Conservation (phyloP, 2,888 invertebrate species). For the Sinhomidia bicolor region DNA sequence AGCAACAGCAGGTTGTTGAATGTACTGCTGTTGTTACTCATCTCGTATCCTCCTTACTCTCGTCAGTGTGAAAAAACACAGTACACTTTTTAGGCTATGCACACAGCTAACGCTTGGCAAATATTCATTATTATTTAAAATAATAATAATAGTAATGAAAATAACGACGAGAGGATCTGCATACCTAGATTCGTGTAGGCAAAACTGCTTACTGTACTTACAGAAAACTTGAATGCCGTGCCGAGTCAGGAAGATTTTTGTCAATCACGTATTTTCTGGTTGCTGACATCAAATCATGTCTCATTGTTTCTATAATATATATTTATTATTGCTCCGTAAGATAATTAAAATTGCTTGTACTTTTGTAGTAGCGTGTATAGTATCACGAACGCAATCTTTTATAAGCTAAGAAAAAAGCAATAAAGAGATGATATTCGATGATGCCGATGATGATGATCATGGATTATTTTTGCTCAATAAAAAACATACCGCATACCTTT, state of each 20-base stretch:
- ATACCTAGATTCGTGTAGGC: neutral
- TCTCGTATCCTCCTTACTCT: no score
- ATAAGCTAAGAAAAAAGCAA: neutral
- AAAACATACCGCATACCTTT: neutral
- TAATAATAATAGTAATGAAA: neutral
- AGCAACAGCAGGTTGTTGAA: neutral
- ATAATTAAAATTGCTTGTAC: slow-evolving; percentile 1
- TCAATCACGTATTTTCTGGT: slow-evolving; percentile 28
- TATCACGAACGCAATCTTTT: neutral
- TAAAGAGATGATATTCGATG: neutral
- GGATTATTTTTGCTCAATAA: neutral
- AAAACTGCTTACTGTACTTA: neutral
- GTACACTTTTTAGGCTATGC: neutral
- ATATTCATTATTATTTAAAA: neutral
- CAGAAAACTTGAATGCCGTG: neutral
- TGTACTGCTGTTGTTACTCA: neutral
- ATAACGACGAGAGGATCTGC: neutral
- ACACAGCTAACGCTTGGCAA: neutral
- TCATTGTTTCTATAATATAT: slow-evolving; percentile 23
- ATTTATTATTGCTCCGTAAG: slow-evolving; percentile 19
- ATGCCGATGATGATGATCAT: neutral
- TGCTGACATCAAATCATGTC: slow-evolving; percentile 8
- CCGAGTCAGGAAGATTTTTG: neutral
- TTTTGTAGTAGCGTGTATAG: neutral
- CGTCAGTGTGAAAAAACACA: no score